Evolutionary conservation across 2,113 vertebrate genomes (phyloP).

Genomic region (Thalassoma bifasciatum): DNA sequence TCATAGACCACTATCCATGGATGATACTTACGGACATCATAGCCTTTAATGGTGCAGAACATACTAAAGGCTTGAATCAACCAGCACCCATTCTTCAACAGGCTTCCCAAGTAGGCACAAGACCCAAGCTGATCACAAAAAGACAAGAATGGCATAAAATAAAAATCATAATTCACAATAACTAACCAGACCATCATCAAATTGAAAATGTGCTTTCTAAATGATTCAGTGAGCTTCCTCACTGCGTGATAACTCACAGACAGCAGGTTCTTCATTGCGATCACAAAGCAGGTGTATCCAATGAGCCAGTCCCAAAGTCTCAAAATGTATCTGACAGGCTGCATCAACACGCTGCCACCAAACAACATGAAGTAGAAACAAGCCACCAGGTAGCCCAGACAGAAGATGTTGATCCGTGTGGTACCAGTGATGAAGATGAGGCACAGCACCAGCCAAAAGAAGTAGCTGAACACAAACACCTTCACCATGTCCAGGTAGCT

Average conservation of each 20-base stretch:
- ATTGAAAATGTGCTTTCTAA: neutral
- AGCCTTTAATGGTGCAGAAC: conserved; percentile 84
- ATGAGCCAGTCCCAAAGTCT: conserved; percentile 82
- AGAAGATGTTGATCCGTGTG: conserved; percentile 80
- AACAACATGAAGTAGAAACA: conserved; percentile 86
- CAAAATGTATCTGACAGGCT: conserved; percentile 80
- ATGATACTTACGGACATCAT: conserved; percentile 76
- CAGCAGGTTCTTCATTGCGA: conserved; percentile 82
- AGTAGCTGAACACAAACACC: conserved; percentile 82
- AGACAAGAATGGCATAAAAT: neutral
- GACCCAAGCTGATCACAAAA: conserved; percentile 74
- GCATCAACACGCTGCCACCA: conserved; percentile 81
- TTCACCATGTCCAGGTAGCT: conserved; percentile 84
- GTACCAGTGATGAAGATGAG: conserved; percentile 86
- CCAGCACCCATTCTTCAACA: conserved; percentile 81
- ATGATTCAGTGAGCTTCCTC: neutral
- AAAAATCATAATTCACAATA: neutral
- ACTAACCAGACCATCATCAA: neutral
- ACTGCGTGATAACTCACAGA: conserved; percentile 63
- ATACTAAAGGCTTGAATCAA: conserved; percentile 83
- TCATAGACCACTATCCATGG: neutral
- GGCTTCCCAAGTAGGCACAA: conserved; percentile 78
- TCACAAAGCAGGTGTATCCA: conserved; percentile 81
- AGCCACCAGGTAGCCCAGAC: conserved; percentile 83
- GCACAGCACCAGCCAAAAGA: conserved; percentile 87